phyloP scores from a whole-genome alignment of 2,113 vertebrate species.

The Nematolebias whitei region DNA sequence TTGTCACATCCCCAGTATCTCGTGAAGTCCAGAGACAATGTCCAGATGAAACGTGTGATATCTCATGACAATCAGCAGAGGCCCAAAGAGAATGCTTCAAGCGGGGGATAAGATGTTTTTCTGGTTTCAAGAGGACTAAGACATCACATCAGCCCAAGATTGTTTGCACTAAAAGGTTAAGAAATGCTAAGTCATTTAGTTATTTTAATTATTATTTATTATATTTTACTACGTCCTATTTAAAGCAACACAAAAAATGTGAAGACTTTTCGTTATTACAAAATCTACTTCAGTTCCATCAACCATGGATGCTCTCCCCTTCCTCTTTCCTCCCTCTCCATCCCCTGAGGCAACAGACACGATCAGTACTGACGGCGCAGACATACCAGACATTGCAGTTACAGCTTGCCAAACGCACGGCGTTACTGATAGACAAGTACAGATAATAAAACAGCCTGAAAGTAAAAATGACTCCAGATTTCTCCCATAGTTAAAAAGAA shows the following conservation, averaged over 20 bases:
- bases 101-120: conserved; percentile 8
- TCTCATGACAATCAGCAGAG: conserved; percentile 17
- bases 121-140: conserved; percentile 9
- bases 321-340: neutral
- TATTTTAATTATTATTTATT: no score
- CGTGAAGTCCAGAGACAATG: conserved; percentile 32
- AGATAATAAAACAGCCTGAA: conserved; percentile 56
- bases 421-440: conserved; percentile 58
- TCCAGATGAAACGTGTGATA: conserved; percentile 44
- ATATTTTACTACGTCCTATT: neutral
- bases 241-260: neutral
- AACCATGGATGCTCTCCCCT: conserved; percentile 22
- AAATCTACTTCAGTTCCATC: conserved; percentile 6
- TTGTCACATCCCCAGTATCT: conserved; percentile 65
- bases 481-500: conserved; percentile 14
- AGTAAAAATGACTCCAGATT: conserved; percentile 45
- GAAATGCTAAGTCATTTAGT: neutral
- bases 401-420: conserved; percentile 57
- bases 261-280: neutral
- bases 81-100: conserved; percentile 8
- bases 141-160: conserved; percentile 13
- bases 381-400: conserved; percentile 58
- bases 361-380: conserved; percentile 55
- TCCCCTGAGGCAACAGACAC: conserved; percentile 54
- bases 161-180: neutral